These are phyloP conservation scores for Haliclona indistincta DNA, from an alignment of 37 sponge, comb jelly and placozoan species.

Conservation along the genomic window DNA sequence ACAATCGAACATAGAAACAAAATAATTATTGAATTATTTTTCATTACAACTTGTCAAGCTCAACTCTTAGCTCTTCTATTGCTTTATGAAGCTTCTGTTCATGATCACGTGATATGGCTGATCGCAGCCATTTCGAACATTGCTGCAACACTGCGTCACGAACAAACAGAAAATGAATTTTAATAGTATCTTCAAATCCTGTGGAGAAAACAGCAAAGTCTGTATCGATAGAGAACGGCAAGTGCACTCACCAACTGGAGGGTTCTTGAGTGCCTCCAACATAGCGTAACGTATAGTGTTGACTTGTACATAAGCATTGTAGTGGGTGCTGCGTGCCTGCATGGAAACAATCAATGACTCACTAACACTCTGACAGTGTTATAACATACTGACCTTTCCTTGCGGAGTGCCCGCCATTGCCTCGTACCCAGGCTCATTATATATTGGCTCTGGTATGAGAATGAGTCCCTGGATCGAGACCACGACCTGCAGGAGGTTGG, in stretches of 20 bases:
- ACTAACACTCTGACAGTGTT: background rate
- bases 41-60: conserved; percentile 69
- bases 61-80: conserved; percentile 68
- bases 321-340: conserved; percentile 65
- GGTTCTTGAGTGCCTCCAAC: conserved; percentile 80
- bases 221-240: background rate
- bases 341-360: background rate
- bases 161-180: conserved; percentile 76
- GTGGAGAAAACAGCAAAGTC: background rate
- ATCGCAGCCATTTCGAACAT: conserved; percentile 75
- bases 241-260: conserved; percentile 61
- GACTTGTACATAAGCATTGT: conserved; percentile 74
- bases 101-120: conserved; percentile 56
- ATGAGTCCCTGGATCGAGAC: conserved; percentile 91
- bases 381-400: conserved; percentile 58
- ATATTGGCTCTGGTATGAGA: conserved; percentile 88
- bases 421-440: conserved; percentile 95
- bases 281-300: conserved; percentile 83
- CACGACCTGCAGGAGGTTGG: conserved; percentile 75
- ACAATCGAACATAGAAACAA: background rate
- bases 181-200: conserved; percentile 79
- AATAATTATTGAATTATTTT: background rate
- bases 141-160: conserved; percentile 63
- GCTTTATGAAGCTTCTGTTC: conserved; percentile 65
- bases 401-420: conserved; percentile 75